These are phyloP conservation scores for Acanthochromis polyacanthus DNA, from an alignment of 2,113 vertebrate species.

Conservation along the genomic window DNA sequence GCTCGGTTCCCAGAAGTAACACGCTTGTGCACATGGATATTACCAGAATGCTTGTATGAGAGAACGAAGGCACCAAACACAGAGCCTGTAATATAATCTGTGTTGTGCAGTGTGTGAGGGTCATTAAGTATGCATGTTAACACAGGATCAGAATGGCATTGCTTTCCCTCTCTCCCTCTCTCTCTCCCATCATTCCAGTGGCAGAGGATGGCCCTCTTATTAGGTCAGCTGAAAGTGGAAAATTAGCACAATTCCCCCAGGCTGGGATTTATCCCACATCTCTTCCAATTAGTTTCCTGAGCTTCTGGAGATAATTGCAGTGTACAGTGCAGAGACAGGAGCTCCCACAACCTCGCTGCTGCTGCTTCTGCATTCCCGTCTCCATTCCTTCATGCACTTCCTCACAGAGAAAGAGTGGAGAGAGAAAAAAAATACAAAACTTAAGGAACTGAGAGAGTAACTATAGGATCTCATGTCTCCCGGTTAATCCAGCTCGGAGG, in stretches of 20 bases:
- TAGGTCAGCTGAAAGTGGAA: conserved; percentile 83
- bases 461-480: conserved; percentile 71
- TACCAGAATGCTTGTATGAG: conserved; percentile 51
- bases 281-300: conserved; percentile 83
- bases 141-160: conserved; percentile 38
- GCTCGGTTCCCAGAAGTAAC: conserved; percentile 71
- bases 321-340: conserved; percentile 69
- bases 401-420: conserved; percentile 25
- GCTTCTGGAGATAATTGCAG: conserved; percentile 80
- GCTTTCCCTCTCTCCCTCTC: conserved; percentile 30
- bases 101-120: conserved; percentile 42
- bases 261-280: conserved; percentile 83
- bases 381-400: conserved; percentile 54
- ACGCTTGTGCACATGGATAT: conserved; percentile 53
- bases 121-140: conserved; percentile 66
- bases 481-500: conserved; percentile 78
- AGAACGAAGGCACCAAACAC: conserved; percentile 25
- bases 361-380: conserved; percentile 40
- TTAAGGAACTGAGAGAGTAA: conserved; percentile 51
- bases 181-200: conserved; percentile 52
- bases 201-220: conserved; percentile 75
- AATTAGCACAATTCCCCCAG: conserved; percentile 81
- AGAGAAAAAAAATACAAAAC: conserved; percentile 25
- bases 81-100: conserved; percentile 50
- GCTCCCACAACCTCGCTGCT: conserved; percentile 56